Conservation (phyloP, 1,140 invertebrate species). For the Hyles euphorbiae region DNA sequence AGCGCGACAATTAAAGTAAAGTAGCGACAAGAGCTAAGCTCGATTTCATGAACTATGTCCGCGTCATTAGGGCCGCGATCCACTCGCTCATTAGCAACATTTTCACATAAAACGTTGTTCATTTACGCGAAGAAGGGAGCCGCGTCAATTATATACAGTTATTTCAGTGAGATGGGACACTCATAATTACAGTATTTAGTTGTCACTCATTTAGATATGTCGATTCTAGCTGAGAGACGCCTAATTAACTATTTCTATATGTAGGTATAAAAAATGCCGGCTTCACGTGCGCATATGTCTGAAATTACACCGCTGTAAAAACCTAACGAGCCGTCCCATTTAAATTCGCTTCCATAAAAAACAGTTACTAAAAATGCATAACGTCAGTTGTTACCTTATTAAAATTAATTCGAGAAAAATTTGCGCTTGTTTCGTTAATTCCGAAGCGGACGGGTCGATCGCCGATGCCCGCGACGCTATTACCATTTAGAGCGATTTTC, state of each 20-base stretch:
- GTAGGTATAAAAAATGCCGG: conserved; percentile 18
- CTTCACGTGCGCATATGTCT: conserved; percentile 15
- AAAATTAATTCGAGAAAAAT: conserved; percentile 59
- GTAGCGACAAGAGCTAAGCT: conserved; percentile 30
- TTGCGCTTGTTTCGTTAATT: conserved; percentile 57
- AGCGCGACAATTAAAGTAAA: conserved; percentile 20
- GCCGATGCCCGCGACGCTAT: conserved; percentile 32
- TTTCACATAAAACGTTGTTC: conserved; percentile 54
- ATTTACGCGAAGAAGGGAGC: conserved; percentile 42
- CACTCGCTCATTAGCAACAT: conserved; percentile 55
- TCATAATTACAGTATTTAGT: conserved; percentile 52
- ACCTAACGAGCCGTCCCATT: conserved; percentile 33
- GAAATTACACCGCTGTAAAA: conserved; percentile 27
- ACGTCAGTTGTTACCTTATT: conserved; percentile 51
- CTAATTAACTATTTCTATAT: conserved; percentile 22
- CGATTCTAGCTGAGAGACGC: conserved; percentile 32
- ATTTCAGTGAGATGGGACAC: conserved; percentile 42
- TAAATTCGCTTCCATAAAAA: conserved; percentile 33
- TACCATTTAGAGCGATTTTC: conserved; percentile 63
- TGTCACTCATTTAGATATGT: conserved; percentile 47
- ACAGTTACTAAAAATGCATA: conserved; percentile 36
- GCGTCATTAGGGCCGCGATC: conserved; percentile 47
- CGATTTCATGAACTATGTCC: conserved; percentile 58
- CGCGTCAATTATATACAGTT: conserved; percentile 57
- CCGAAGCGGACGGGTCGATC: conserved; percentile 31